Conservation (phyloP, 1,140 invertebrate genomes). For the Aphidius ervi region DNA sequence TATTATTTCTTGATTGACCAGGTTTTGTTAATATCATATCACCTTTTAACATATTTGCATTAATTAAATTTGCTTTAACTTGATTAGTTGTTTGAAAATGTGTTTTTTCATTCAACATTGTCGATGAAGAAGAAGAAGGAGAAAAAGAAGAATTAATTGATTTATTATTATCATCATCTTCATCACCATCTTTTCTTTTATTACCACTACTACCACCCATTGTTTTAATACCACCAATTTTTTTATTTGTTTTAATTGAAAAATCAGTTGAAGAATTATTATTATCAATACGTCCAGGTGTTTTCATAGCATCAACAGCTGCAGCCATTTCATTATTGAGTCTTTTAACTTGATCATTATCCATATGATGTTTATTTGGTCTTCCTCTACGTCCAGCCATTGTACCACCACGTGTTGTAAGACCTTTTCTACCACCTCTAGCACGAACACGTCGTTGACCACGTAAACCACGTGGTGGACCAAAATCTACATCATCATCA, state of each 20-base stretch:
- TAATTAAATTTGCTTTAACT: constrained; percentile 49
- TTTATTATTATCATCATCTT: not conserved
- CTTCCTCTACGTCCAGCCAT: constrained; percentile 36
- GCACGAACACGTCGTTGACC: constrained; percentile 31
- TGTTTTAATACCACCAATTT: constrained; percentile 1
- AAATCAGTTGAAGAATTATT: constrained; percentile 23
- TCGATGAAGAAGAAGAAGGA: constrained; percentile 7
- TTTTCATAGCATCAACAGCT: constrained; percentile 50
- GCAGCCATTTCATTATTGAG: constrained; percentile 52
- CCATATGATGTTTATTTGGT: constrained; percentile 40
- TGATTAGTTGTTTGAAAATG: constrained; percentile 45
- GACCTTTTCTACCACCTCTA: constrained; percentile 46
- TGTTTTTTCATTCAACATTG: not conserved
- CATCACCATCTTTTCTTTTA: constrained; percentile 41
- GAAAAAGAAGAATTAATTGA: not conserved
- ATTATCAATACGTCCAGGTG: constrained; percentile 43
- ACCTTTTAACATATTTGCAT: constrained; percentile 48
- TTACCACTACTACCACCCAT: constrained; percentile 38
- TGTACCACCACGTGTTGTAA: constrained; percentile 47
- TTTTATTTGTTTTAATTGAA: constrained; percentile 36
- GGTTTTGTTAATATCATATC: constrained; percentile 50
- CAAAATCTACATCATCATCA: constrained; percentile 49
- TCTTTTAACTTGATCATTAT: constrained; percentile 47
- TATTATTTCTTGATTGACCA: constrained; percentile 41
- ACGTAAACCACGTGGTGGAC: constrained; percentile 40